Evolutionary conservation across 1,140 invertebrate genomes (phyloP).

Genomic region (Musca vetustissima): DNA sequence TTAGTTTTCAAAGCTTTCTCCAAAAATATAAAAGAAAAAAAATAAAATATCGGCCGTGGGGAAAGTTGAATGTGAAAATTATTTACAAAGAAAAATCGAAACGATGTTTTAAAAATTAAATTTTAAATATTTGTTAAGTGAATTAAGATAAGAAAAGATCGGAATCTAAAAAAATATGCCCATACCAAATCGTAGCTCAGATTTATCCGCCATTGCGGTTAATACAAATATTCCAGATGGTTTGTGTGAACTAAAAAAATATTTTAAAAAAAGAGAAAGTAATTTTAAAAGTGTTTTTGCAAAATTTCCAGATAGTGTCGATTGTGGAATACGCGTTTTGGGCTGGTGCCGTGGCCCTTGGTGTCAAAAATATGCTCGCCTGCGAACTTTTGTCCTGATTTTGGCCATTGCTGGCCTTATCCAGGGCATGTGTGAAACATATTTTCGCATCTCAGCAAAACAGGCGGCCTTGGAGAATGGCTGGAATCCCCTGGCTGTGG

Average conservation of each 20-base stretch:
- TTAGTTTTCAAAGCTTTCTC: no score
- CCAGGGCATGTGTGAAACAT: slow-evolving; percentile 61
- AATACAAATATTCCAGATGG: slow-evolving; percentile 51
- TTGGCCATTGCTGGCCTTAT: slow-evolving; percentile 59
- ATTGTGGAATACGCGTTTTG: slow-evolving; percentile 63
- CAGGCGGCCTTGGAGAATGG: slow-evolving; percentile 59
- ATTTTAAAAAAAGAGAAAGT: neutral
- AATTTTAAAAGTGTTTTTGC: neutral
- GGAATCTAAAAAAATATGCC: neutral
- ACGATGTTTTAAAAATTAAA: neutral
- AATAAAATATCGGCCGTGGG: no score
- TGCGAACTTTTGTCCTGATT: slow-evolving; percentile 59
- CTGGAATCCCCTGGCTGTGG: slow-evolving; percentile 58
- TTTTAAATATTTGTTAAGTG: neutral
- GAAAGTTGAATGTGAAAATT: no score
- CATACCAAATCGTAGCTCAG: slow-evolving; percentile 37
- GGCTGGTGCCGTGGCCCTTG: slow-evolving; percentile 59
- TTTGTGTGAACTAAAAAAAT: slow-evolving; percentile 2
- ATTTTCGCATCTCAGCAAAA: slow-evolving; percentile 61
- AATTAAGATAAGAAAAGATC: neutral
- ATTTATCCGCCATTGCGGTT: slow-evolving; percentile 48
- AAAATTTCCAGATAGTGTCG: slow-evolving; percentile 57
- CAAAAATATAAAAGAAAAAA: no score
- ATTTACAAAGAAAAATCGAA: neutral
- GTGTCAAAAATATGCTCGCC: slow-evolving; percentile 62